These are phyloP conservation scores for Aegotheles bennettii DNA, from an alignment of 2,113 vertebrate species.

Conservation along the genomic window DNA sequence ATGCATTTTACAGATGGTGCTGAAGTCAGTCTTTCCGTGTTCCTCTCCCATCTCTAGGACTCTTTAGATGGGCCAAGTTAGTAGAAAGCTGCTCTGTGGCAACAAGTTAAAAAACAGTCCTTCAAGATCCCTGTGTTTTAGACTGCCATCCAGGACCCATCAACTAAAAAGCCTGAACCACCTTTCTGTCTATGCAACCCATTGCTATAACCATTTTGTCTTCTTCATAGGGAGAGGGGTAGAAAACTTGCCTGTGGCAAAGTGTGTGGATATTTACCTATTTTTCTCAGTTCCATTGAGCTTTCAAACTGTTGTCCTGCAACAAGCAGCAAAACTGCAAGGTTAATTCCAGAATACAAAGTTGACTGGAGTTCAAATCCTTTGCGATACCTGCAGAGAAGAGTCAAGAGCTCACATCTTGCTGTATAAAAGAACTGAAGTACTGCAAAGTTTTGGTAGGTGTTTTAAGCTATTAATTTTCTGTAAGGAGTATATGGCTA, in stretches of 20 bases:
- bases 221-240: neutral
- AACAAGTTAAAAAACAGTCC: neutral
- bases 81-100: neutral
- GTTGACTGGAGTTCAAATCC: slow-evolving; percentile 95
- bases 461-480: neutral
- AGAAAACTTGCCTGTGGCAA: neutral
- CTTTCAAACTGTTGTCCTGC: slow-evolving; percentile 93
- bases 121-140: neutral
- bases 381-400: slow-evolving; percentile 86
- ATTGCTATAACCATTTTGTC: neutral
- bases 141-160: neutral
- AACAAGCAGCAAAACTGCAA: slow-evolving; percentile 89
- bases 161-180: neutral
- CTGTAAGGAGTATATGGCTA: neutral
- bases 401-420: neutral
- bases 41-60: neutral
- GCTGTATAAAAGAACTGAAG: neutral
- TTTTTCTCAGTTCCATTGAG: slow-evolving; percentile 92
- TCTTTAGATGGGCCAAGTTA: neutral
- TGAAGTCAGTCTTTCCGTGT: neutral
- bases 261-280: slow-evolving; percentile 76
- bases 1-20: neutral
- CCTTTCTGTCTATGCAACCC: neutral
- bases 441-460: neutral
- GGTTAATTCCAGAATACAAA: slow-evolving; percentile 92